These are phyloP conservation scores for Nasua narica DNA, from an alignment of 2,797 vertebrate species.

Conservation along the genomic window DNA sequence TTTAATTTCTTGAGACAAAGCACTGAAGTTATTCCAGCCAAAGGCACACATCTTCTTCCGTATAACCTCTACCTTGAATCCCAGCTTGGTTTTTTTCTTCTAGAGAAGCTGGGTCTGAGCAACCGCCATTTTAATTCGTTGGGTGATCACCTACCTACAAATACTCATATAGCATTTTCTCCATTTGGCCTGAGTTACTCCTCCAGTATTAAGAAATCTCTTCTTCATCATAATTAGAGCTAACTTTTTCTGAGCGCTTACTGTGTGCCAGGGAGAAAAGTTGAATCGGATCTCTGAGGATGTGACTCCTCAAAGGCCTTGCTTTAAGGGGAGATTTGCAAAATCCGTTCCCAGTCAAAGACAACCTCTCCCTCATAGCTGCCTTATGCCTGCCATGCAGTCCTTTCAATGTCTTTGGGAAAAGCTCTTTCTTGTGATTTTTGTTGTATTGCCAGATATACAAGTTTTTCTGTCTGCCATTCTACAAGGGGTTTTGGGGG, in stretches of 20 bases:
- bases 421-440: neutral
- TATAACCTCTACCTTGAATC: neutral
- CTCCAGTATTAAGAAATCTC: neutral
- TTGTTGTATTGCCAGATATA: neutral
- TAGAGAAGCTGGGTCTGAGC: neutral
- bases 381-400: neutral
- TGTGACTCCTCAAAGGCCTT: neutral
- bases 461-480: neutral
- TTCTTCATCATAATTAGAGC: neutral
- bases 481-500: neutral
- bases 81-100: neutral
- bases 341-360: neutral
- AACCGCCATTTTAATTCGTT: neutral
- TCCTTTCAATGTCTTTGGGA: neutral
- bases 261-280: neutral
- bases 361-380: neutral
- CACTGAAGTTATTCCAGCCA: neutral
- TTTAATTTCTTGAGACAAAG: constrained; percentile 45
- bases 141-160: neutral
- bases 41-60: neutral
- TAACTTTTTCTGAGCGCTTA: neutral
- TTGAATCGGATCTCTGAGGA: neutral
- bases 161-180: neutral
- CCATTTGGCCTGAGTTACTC: neutral
- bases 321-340: neutral